Evolutionary conservation across 2,888 invertebrate genomes (phyloP), one percentile per base, ranked within the genome.

Genomic region (Drosophila cyrtoloma): DNA sequence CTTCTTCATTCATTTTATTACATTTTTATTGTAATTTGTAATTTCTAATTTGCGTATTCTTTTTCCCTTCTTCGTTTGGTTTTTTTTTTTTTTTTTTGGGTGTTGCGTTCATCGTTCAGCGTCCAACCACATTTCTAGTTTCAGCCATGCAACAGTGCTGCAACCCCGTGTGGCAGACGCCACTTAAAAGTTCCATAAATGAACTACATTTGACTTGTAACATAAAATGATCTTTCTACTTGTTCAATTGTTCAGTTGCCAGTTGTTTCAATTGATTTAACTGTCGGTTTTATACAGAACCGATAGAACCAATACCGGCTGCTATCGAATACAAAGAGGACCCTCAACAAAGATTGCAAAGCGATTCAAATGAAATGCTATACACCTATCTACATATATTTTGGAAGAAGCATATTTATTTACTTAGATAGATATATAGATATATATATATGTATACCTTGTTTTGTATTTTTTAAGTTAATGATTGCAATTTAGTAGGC

Each of bases 11-110:
- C 37, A 16, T 64, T 69, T 69, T 67, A 69, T 69, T 30, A 35
- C 69, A 67, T 52, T 67, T 66, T 58, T 52, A 69, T 69, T 69
- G 51, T 69, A 58, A 69, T 69, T 66, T 51, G 57, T 66, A 32
- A 19, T 68, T 65, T 56, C 56, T 65, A 33, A 19, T 37, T 30
- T 59, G 35, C 33, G 22, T 39, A n/a, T 42, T 39, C 14, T 3
- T 14, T 52, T 30, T 57, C 16, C 7, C 12, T 14, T 22, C 5
- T 28, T 39, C 28, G 37, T 35, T 28, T 28, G 4, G 28, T 9
- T 39, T 26, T 9, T 9, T 6, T n/a, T n/a, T 26, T 35, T 4
- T 19, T 28, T n/a, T 37, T 50, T 61, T 32, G 51, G 51, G 37
- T 35, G 59, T n/a, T 39, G 56, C 26, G 37, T 37, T 28, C 37